These are phyloP conservation scores for Myripristis murdjan DNA, from an alignment of 2,797 vertebrate species.

Conservation along the genomic window DNA sequence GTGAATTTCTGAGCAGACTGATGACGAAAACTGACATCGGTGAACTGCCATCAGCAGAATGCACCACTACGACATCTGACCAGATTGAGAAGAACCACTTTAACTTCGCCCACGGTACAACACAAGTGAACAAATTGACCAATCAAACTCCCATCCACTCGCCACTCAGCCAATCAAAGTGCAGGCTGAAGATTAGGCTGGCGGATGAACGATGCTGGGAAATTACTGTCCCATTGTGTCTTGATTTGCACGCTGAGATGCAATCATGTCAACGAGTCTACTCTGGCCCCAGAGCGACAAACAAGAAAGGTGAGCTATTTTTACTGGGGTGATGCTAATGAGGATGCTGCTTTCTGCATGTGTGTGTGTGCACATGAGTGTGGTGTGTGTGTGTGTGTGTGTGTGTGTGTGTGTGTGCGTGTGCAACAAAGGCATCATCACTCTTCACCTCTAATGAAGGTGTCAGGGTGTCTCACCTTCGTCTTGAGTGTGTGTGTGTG, in stretches of 20 bases:
- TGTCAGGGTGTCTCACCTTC: conserved; percentile 30
- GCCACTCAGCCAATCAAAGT: conserved; percentile 68
- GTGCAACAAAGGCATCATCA: conserved; percentile 28
- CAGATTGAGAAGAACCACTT: conserved; percentile 30
- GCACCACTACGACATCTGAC: neutral
- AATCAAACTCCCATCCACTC: conserved; percentile 60
- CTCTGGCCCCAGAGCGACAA: conserved; percentile 62
- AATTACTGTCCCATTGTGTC: conserved; percentile 72
- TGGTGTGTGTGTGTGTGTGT: neutral
- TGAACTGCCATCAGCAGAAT: conserved; percentile 25
- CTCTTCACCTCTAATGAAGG: conserved; percentile 51
- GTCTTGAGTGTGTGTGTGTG: conserved; percentile 2
- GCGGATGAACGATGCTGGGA: conserved; percentile 57
- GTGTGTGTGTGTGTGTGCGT: neutral
- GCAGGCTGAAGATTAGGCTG: conserved; percentile 39
- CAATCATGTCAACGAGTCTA: conserved; percentile 64
- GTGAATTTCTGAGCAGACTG: neutral
- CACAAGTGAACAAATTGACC: conserved; percentile 64
- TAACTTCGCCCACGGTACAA: conserved; percentile 27
- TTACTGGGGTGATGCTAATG: conserved; percentile 62
- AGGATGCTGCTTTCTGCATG: conserved; percentile 19
- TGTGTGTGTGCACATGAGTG: conserved; percentile 6
- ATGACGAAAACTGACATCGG: conserved; percentile 28
- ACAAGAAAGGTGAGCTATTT: conserved; percentile 70
- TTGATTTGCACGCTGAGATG: conserved; percentile 72